Base-by-base conservation (phyloP, 2,888 invertebrate species). In the Junonia oenone region DNA sequence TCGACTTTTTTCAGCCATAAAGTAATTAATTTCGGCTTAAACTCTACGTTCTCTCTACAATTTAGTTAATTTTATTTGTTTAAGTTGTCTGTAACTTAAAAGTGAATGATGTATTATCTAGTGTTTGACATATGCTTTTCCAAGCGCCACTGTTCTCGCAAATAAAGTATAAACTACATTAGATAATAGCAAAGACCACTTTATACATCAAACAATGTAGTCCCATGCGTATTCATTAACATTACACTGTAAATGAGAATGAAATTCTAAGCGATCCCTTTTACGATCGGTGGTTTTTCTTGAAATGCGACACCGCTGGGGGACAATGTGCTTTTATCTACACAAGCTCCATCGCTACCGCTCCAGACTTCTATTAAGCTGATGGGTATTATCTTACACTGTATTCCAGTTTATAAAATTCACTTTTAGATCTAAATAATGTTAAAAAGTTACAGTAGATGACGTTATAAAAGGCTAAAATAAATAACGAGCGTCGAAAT, bases 241-340 rank as follows among this genome's bases (percentile, higher is more conserved):
- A 43, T 45, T 33, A 54, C 56, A 54, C 61, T 61, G 59, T 60
- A 73, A 61, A 74, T 77, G 68, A 71, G 71, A 75, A 73, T 66
- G 64, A 66, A 71, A 70, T 75, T 70, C 71, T 70, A 69, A 71
- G 69, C 70, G 70, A 70, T 77, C 73, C 76, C 76, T 78, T 81
- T 86, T 84, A 81, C 74, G 78, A 78, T 67, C 74, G 60, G 62
- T 67, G 71, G 76, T 75, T 69, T 78, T 75, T 72, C 79, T 76
- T 82, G 83, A 83, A 86, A 87, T 76, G 76, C 75, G 77, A 85
- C 71, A 78, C 80, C 70, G 64, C 53, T 62, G 66, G 71, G 75
- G 68, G 71, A 71, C 66, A 73, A 58, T 63, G 62, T 38, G 56
- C 40, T 57, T 49, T 47, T 61, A 62, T 53, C 59, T 61, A 63